phyloP scores from a whole-genome alignment of 2,797 vertebrate species.

The Tenualosa ilisha region DNA sequence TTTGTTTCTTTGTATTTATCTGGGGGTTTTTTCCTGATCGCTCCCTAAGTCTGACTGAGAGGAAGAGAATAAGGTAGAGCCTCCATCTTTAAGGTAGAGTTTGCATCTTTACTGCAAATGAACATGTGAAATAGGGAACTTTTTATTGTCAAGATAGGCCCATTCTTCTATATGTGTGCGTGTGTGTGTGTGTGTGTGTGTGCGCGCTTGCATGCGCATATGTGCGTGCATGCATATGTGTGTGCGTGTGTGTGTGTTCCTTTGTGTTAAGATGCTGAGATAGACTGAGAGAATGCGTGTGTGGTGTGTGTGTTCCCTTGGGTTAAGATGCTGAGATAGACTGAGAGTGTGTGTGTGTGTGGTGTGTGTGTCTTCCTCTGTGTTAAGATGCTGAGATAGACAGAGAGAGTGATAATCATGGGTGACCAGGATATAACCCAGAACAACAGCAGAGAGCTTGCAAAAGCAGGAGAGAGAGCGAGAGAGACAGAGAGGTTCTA shows the following conservation, averaged over 20 bases:
- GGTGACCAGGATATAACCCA: not conserved
- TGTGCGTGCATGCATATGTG: not conserved
- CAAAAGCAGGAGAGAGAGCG: not conserved
- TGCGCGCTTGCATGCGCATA: not conserved
- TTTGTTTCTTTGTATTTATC: not conserved
- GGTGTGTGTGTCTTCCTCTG: not conserved
- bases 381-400: not conserved
- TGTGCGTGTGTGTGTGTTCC: too few species aligned
- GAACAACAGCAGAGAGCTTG: not conserved
- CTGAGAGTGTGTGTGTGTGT: not conserved
- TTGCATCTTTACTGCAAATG: too few species aligned
- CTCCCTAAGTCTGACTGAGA: too few species aligned
- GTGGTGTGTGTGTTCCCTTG: not conserved
- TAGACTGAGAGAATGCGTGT: not conserved
- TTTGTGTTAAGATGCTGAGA: not conserved
- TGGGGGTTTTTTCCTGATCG: not conserved
- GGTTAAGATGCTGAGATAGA: not conserved
- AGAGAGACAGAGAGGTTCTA: constrained; percentile 40
- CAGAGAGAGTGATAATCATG: not conserved
- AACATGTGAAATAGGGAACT: too few species aligned
- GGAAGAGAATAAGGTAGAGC: too few species aligned
- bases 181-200: not conserved
- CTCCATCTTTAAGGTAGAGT: too few species aligned
- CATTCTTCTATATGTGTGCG: too few species aligned
- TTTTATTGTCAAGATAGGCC: too few species aligned